A percentile compares a stretch with the other conserved stretches of the same genome.
These are phyloP conservation scores for Corydoras sp. DNA, from an alignment of 2,113 vertebrate species.

Conservation along the genomic window DNA sequence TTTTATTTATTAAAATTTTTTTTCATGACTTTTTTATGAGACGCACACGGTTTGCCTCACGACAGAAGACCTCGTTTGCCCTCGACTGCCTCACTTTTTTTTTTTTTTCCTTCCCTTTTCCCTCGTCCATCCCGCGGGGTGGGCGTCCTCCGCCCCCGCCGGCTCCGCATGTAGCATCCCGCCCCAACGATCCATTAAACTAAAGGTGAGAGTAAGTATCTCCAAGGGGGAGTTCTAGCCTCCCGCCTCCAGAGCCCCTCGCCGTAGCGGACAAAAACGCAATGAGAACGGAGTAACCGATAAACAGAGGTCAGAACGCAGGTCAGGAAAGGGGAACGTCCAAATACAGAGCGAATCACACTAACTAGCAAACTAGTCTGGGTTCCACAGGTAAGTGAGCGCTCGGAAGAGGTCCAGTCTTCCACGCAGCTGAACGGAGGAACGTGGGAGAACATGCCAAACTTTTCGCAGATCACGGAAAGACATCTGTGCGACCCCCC, in stretches of 20 bases:
- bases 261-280: conserved; percentile 66
- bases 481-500: too few species aligned
- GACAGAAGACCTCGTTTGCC: conserved; percentile 40
- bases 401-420: conserved; percentile 76
- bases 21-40: conserved; percentile 33
- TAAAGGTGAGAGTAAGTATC: conserved; percentile 38
- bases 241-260: conserved; percentile 44
- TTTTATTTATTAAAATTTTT: conserved; percentile 20
- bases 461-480: too few species aligned
- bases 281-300: conserved; percentile 50
- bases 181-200: conserved; percentile 32
- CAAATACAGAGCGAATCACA: conserved; percentile 39
- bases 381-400: conserved; percentile 82
- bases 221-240: conserved; percentile 34
- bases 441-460: too few species aligned
- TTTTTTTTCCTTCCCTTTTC: conserved; percentile 27
- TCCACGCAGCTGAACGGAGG: conserved; percentile 30
- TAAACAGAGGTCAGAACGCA: conserved; percentile 61
- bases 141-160: conserved; percentile 16
- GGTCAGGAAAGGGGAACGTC: conserved; percentile 74
- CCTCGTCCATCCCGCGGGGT: conserved; percentile 24
- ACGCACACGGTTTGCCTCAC: conserved; percentile 46
- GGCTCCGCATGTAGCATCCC: conserved; percentile 33
- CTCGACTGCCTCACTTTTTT: conserved; percentile 31
- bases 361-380: conserved; percentile 53